These are phyloP conservation scores for Telmatochromis brichardi DNA, from an alignment of 2,113 vertebrate genomes.

Conservation along the genomic window DNA sequence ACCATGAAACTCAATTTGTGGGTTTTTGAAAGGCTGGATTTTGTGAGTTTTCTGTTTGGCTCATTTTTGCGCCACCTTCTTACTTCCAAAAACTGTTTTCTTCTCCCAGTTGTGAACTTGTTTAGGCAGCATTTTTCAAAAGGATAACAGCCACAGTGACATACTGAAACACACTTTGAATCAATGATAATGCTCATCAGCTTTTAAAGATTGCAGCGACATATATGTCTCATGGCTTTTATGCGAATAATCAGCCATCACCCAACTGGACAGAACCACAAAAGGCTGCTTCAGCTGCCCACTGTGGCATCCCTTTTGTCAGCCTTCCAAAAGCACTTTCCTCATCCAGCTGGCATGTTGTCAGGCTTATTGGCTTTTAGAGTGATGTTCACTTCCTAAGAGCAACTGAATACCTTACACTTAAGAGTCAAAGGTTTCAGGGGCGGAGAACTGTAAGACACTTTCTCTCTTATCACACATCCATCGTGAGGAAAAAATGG, in stretches of 20 bases:
- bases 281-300: background rate
- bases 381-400: background rate
- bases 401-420: background rate
- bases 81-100: background rate
- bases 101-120: background rate
- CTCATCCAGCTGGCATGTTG: background rate
- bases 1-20: background rate
- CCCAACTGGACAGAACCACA: background rate
- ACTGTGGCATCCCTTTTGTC: background rate
- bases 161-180: background rate
- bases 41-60: background rate
- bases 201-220: background rate
- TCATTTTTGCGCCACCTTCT: background rate
- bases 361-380: background rate
- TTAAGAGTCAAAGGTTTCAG: background rate
- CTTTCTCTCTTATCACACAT: conserved; percentile 4
- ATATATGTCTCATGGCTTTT: background rate
- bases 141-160: background rate
- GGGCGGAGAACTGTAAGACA: background rate
- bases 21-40: background rate
- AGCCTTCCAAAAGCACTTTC: background rate
- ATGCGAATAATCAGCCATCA: background rate
- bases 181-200: background rate
- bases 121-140: background rate
- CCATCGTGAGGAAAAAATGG: background rate